phyloP scores from a whole-genome alignment of 2,113 vertebrate genomes.

The Myiozetetes cayanensis region DNA sequence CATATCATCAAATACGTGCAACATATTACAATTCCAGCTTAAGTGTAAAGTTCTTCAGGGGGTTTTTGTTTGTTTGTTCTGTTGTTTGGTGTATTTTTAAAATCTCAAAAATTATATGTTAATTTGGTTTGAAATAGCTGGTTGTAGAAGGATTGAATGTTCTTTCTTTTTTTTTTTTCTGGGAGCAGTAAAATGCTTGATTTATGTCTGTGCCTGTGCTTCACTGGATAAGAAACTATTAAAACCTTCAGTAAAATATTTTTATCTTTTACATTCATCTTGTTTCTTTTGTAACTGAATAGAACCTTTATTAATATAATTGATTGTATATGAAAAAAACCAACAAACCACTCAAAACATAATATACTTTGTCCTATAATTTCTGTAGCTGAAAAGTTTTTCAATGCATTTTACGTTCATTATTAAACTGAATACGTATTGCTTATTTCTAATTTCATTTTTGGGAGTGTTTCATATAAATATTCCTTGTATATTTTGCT shows the following conservation, averaged over 20 bases:
- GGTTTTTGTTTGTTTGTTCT: not conserved
- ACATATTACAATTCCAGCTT: not conserved
- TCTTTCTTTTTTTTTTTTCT: not conserved
- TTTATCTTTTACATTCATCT: not conserved
- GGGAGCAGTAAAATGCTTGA: not conserved
- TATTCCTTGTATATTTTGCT: not conserved
- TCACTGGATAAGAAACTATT: not conserved
- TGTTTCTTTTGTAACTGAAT: not conserved
- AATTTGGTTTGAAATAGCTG: not conserved
- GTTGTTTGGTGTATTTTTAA: not conserved
- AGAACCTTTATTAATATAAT: not conserved
- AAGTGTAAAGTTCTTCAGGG: not conserved
- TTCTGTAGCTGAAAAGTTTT: not conserved
- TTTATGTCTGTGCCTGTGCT: not conserved
- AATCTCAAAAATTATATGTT: not conserved
- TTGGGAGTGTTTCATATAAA: not conserved
- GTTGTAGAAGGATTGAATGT: not conserved
- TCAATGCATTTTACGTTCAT: not conserved
- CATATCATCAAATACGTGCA: not conserved
- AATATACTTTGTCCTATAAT: not conserved
- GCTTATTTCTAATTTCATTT: not conserved
- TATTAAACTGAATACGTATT: not conserved
- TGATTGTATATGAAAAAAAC: not conserved
- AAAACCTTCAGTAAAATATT: not conserved
- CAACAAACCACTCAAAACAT: accelerated